Conservation (phyloP, 2,888 invertebrate species). For the Nowickia ferox region DNA sequence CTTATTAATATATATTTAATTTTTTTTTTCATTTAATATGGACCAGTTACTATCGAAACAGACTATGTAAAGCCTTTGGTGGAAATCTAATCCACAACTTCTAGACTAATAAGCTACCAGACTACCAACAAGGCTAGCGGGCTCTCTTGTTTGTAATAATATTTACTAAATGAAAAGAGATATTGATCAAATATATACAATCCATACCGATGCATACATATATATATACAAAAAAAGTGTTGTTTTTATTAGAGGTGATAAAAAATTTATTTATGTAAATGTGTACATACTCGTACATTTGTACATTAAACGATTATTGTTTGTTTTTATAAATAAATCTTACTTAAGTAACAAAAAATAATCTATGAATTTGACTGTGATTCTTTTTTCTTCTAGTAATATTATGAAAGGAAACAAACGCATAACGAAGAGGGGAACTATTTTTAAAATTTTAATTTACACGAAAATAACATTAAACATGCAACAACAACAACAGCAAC, state of each 20-base stretch:
- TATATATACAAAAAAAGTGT: neutral
- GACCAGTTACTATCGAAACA: too few species aligned
- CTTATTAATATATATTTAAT: too few species aligned
- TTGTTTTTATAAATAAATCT: constrained; percentile 21
- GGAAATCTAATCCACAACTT: too few species aligned
- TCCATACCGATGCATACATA: neutral
- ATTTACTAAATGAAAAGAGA: too few species aligned
- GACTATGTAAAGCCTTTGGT: too few species aligned
- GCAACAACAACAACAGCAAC: constrained; percentile 8
- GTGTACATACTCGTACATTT: too few species aligned
- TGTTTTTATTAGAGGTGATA: constrained; percentile 53
- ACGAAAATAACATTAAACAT: constrained; percentile 59
- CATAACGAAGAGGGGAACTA: constrained; percentile 56
- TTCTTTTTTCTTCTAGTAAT: constrained; percentile 50
- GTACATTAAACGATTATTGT: constrained; percentile 7
- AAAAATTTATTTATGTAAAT: constrained; percentile 2
- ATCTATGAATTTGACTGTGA: constrained; percentile 23
- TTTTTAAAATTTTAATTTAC: constrained; percentile 51
- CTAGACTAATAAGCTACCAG: too few species aligned
- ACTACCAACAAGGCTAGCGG: too few species aligned
- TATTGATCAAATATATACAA: too few species aligned
- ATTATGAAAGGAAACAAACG: constrained; percentile 25
- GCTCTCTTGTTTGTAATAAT: too few species aligned
- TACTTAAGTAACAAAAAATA: constrained; percentile 28
- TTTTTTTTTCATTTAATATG: too few species aligned